Evolutionary conservation across 2,113 vertebrate genomes (phyloP).

Genomic region (Sciurus niger): DNA sequence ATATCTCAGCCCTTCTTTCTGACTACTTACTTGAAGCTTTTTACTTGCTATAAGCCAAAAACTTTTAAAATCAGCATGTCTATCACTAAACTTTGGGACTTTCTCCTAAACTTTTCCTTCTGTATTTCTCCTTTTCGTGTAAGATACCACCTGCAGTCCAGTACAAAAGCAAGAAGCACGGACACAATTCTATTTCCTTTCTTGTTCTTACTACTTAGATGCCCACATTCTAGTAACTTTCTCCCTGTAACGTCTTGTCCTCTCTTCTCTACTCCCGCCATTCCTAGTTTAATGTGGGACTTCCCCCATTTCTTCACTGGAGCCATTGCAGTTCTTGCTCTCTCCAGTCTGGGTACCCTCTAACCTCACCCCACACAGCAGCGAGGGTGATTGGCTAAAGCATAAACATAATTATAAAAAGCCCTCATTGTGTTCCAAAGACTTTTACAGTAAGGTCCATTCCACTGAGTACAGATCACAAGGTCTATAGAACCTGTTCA

Average conservation of each 20-base stretch:
- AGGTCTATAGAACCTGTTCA: neutral
- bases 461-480: neutral
- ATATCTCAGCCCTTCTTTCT: neutral
- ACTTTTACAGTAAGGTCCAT: neutral
- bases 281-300: neutral
- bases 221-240: neutral
- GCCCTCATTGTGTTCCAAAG: fast-evolving
- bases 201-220: neutral
- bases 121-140: constrained; percentile 5
- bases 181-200: neutral
- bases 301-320: neutral
- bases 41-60: neutral
- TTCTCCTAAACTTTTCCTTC: neutral
- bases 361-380: neutral
- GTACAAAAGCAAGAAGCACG: neutral
- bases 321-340: neutral
- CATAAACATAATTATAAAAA: neutral
- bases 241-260: neutral
- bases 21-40: neutral
- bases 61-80: neutral
- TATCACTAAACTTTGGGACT: neutral
- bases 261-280: neutral
- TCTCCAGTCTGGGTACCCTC: neutral
- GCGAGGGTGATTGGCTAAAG: neutral
- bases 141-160: neutral